Conservation (phyloP, 1,140 invertebrate genomes). For the Eriosoma lanigerum region DNA sequence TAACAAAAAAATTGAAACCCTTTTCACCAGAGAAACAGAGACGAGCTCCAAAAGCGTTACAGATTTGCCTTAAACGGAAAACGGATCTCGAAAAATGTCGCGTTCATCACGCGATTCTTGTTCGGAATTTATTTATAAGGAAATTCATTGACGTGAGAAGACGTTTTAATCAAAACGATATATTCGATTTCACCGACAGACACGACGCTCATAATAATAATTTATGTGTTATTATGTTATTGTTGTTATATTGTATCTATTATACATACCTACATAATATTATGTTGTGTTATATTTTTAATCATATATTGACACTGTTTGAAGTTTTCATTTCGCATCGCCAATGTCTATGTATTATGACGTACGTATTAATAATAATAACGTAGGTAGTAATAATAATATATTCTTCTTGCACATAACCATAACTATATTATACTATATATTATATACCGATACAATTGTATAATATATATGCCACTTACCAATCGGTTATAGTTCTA, state of each 20-base stretch:
- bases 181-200: conserved; percentile 20
- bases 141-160: neutral
- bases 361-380: too few relatives aligned
- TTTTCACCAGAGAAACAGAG: neutral
- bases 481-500: too few relatives aligned
- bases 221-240: neutral
- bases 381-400: too few relatives aligned
- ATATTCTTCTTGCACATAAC: too few relatives aligned
- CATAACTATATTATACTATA: too few relatives aligned
- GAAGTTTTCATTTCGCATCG: neutral
- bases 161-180: neutral
- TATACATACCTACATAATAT: neutral
- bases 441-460: neutral
- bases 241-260: neutral
- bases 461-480: neutral
- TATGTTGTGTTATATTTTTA: too few relatives aligned
- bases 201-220: neutral
- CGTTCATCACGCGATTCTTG: neutral
- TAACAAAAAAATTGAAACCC: neutral
- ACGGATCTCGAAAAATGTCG: neutral
- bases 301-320: neutral
- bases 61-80: conserved; percentile 16
- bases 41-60: neutral
- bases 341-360: too few relatives aligned
- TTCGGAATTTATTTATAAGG: neutral